phyloP scores from a whole-genome alignment of 2,113 vertebrate genomes.

The Cephalopterus ornatus region DNA sequence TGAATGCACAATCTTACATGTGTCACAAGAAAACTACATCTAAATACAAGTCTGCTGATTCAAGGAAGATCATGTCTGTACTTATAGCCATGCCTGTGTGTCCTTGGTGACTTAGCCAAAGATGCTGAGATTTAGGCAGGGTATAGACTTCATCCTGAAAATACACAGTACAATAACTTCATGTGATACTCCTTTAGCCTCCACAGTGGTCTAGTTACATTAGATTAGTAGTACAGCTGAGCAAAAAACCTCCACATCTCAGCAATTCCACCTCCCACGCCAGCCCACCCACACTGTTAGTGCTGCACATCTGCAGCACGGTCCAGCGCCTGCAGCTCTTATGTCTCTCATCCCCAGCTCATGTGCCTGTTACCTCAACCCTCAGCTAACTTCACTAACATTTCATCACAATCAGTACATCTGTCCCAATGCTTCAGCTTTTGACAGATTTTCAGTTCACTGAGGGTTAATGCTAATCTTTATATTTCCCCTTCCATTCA shows the following conservation, averaged over 20 bases:
- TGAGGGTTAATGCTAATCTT: not conserved
- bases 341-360: not conserved
- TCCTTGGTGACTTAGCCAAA: not conserved
- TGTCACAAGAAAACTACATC: rapidly evolving
- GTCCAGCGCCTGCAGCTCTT: not conserved
- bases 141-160: not conserved
- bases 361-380: not conserved
- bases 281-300: not conserved
- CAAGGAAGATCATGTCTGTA: rapidly evolving
- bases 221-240: not conserved
- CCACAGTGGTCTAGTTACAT: not conserved
- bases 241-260: not conserved
- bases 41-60: not conserved
- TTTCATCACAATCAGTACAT: not conserved
- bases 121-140: not conserved
- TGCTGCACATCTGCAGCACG: rapidly evolving
- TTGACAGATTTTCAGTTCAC: not conserved
- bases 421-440: not conserved
- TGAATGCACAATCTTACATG: not conserved
- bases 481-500: not conserved
- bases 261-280: rapidly evolving
- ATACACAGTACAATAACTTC: not conserved
- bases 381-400: not conserved
- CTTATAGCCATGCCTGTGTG: not conserved
- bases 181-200: not conserved